phyloP scores from a whole-genome alignment of 1,140 invertebrate genomes.

The Epicauta chinensis region DNA sequence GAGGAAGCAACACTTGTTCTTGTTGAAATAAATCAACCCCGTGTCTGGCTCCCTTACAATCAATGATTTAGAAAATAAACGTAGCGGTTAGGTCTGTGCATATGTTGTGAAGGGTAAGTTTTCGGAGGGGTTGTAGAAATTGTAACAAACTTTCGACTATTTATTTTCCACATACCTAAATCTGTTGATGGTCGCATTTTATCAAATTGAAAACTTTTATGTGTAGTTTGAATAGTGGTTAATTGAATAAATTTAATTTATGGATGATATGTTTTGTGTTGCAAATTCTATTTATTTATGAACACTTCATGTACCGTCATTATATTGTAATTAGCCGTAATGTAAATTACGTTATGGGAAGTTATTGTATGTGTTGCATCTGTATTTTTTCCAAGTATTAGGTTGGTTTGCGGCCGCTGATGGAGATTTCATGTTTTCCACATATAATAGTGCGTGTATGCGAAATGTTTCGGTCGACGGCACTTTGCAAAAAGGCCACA shows the following conservation, averaged over 20 bases:
- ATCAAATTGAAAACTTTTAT: too few relatives aligned
- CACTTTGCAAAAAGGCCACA: slow-evolving; percentile 14
- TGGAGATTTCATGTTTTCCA: slow-evolving; percentile 18
- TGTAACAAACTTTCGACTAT: too few relatives aligned
- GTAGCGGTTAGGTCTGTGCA: slow-evolving; percentile 6
- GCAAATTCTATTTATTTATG: too few relatives aligned
- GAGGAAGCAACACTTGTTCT: too few relatives aligned
- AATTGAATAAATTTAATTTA: too few relatives aligned
- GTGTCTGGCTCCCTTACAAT: slow-evolving; percentile 3
- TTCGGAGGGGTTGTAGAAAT: background rate
- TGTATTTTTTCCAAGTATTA: slow-evolving; percentile 11
- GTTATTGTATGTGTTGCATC: slow-evolving; percentile 5
- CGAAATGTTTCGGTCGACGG: slow-evolving; percentile 16
- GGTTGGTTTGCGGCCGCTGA: slow-evolving; percentile 10
- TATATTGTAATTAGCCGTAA: slow-evolving; percentile 6
- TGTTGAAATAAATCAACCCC: slow-evolving; percentile 9
- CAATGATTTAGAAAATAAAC: slow-evolving; percentile 17
- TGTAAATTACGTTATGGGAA: slow-evolving; percentile 14
- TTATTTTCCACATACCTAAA: too few relatives aligned
- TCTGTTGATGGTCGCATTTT: too few relatives aligned
- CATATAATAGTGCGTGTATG: slow-evolving; percentile 15
- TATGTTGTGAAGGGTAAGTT: slow-evolving; percentile 7
- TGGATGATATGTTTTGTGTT: too few relatives aligned
- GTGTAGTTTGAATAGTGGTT: too few relatives aligned
- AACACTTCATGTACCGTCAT: too few relatives aligned